Percentiles rank a stretch among this genome's conserved stretches.
Conservation (phyloP, 2,113 vertebrate genomes). For the Drymodes brunneopygia region DNA sequence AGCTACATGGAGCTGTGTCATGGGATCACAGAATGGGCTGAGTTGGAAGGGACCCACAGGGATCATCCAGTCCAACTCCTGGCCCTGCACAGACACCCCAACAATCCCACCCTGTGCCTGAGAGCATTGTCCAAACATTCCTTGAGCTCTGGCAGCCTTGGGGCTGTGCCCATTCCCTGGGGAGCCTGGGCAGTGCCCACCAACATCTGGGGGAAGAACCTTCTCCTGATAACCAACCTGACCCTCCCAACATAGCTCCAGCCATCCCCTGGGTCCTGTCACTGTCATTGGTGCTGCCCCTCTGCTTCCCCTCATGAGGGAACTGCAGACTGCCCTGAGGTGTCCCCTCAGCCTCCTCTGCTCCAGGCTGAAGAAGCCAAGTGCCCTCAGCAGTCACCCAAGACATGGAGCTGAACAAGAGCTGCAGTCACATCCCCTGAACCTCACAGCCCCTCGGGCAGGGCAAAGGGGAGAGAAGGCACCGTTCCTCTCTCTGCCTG, state of each 20-base stretch:
- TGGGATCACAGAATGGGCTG: not conserved
- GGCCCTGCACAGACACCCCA: not conserved
- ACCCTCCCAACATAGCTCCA: not conserved
- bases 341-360: not conserved
- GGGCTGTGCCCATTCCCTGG: accelerated
- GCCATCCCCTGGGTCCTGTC: not conserved
- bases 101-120: not conserved
- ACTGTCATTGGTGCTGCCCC: not conserved
- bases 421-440: not conserved
- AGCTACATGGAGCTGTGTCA: not conserved
- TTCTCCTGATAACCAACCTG: accelerated
- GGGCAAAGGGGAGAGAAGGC: not conserved
- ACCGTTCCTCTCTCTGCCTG: not conserved
- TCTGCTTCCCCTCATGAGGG: not conserved
- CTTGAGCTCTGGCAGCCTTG: not conserved
- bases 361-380: not conserved
- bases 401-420: not conserved
- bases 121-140: accelerated
- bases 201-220: not conserved
- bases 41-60: not conserved
- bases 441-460: accelerated
- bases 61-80: not conserved
- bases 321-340: not conserved
- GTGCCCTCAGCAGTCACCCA: not conserved
- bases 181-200: accelerated